Conservation (phyloP, 2,888 invertebrate species). For the Azorinus chamasolen region DNA sequence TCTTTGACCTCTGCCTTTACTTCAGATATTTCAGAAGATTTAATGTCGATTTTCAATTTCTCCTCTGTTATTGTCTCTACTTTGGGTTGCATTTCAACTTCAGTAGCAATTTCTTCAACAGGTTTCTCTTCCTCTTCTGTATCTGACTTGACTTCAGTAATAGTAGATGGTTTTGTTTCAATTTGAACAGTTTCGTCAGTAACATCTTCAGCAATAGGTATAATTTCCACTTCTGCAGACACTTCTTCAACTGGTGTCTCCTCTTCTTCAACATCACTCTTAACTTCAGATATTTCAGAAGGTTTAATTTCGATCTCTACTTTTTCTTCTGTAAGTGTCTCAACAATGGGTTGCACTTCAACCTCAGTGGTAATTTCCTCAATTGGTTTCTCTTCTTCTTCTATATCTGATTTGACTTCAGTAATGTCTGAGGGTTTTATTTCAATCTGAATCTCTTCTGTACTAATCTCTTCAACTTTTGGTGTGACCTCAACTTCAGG, state of each 20-base stretch:
- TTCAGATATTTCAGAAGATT: slow-evolving; percentile 13
- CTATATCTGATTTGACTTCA: slow-evolving; percentile 16
- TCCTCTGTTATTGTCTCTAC: slow-evolving; percentile 22
- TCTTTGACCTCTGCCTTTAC: slow-evolving; percentile 15
- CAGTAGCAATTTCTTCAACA: slow-evolving; percentile 6
- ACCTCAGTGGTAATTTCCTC: slow-evolving; percentile 10
- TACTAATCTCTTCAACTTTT: slow-evolving; percentile 9
- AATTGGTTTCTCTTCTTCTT: slow-evolving; percentile 10
- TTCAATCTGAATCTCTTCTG: slow-evolving; percentile 30
- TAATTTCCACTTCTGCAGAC: slow-evolving; percentile 8
- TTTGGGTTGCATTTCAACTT: slow-evolving; percentile 13
- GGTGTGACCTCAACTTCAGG: slow-evolving; percentile 18
- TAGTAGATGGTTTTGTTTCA: slow-evolving; percentile 33
- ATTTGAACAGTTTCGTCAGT: slow-evolving; percentile 15
- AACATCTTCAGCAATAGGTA: slow-evolving; percentile 20
- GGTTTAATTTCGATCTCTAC: slow-evolving; percentile 1
- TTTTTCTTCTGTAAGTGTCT: slow-evolving; percentile 10
- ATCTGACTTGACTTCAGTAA: slow-evolving; percentile 24
- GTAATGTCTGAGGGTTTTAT: slow-evolving; percentile 11
- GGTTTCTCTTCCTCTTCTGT: slow-evolving; percentile 15
- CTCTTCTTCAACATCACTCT: slow-evolving; percentile 3
- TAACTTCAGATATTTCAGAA: slow-evolving; percentile 26
- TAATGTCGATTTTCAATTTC: slow-evolving; percentile 12
- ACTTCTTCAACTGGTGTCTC: slow-evolving; percentile 1
- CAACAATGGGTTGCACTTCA: slow-evolving; percentile 7